Percentiles rank a stretch among this genome's conserved stretches.
phyloP scores from a whole-genome alignment of 2,113 vertebrate genomes.

The Oreocharis arfaki region DNA sequence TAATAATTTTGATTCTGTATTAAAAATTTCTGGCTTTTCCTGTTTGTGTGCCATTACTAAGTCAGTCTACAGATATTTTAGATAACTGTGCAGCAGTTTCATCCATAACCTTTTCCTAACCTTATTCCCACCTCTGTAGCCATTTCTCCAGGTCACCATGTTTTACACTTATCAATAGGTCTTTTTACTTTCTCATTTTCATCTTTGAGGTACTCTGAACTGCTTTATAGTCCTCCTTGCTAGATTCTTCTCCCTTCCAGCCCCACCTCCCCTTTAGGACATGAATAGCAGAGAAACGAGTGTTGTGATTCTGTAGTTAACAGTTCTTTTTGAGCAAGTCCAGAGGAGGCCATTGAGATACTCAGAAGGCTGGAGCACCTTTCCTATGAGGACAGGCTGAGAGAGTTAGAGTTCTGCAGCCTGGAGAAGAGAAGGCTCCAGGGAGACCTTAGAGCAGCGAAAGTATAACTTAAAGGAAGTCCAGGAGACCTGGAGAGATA shows the following conservation, averaged over 20 bases:
- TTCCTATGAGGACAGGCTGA: not conserved
- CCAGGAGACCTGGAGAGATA: not conserved
- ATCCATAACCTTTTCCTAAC: not conserved
- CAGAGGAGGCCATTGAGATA: not conserved
- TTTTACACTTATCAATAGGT: not conserved
- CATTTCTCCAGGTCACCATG: not conserved
- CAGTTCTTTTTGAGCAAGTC: not conserved
- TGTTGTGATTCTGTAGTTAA: not conserved
- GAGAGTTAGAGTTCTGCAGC: not conserved
- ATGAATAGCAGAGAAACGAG: not conserved
- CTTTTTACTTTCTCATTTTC: not conserved
- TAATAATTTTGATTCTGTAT: not conserved
- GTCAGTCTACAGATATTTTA: not conserved
- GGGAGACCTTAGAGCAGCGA: not conserved
- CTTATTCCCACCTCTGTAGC: not conserved
- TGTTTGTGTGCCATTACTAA: not conserved
- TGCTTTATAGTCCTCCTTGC: not conserved
- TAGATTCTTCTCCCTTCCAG: not conserved
- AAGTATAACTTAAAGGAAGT: not conserved
- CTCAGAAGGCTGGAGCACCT: not conserved
- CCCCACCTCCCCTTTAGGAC: not conserved
- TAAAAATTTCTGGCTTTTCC: not conserved
- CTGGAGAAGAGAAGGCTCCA: not conserved
- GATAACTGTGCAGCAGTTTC: not conserved
- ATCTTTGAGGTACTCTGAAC: not conserved